A percentile compares a stretch with the other conserved stretches of the same genome.
Conservation (phyloP, 2,888 invertebrate genomes). For the Hyppa rectilinea region DNA sequence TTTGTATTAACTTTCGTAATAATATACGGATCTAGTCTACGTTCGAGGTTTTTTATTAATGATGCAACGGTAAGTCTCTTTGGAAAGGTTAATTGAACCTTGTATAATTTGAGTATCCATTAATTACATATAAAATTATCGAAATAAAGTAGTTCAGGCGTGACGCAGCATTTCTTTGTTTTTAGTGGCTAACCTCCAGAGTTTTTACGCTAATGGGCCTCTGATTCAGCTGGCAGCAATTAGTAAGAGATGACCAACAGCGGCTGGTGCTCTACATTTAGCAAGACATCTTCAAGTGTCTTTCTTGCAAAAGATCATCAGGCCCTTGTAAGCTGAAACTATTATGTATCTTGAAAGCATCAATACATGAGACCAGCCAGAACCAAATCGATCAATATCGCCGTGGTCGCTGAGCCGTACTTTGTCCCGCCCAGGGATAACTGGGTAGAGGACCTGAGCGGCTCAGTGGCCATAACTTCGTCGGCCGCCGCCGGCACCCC, state of each 20-base stretch:
- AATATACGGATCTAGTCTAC: slow-evolving; percentile 18
- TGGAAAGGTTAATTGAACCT: slow-evolving; percentile 37
- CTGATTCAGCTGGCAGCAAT: too few relatives aligned
- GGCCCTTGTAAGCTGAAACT: background rate
- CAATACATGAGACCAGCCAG: background rate
- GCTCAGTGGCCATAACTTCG: too few relatives aligned
- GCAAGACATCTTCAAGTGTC: background rate
- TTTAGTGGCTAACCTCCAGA: too few relatives aligned
- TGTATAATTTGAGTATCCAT: slow-evolving; percentile 26
- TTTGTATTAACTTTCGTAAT: slow-evolving; percentile 46
- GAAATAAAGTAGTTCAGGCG: too few relatives aligned
- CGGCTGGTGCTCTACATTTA: too few relatives aligned
- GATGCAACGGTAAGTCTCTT: slow-evolving; percentile 31
- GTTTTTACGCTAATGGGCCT: too few relatives aligned
- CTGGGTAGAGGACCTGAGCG: too few relatives aligned
- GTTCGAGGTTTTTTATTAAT: slow-evolving; percentile 28
- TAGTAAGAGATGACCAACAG: background rate
- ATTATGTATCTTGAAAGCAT: background rate
- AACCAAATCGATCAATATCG: too few relatives aligned
- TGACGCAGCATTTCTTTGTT: too few relatives aligned
- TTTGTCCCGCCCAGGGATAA: too few relatives aligned
- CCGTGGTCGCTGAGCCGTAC: too few relatives aligned
- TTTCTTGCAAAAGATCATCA: background rate
- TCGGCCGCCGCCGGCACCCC: too few relatives aligned
- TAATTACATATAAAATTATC: background rate